Evolutionary conservation across 2,113 vertebrate species (phyloP).

Genomic region (Periophthalmus modestus): DNA sequence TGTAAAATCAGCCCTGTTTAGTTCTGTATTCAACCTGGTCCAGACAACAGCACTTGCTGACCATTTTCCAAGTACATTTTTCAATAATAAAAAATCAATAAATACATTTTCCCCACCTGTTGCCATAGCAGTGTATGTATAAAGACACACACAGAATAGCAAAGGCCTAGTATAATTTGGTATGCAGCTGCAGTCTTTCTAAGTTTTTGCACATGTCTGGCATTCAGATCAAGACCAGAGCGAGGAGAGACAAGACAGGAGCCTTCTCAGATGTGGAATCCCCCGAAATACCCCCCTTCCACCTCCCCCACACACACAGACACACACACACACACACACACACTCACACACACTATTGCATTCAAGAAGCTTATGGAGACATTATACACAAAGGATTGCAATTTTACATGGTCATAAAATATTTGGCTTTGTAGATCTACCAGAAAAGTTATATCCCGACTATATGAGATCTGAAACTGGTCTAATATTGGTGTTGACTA

Average conservation of each 20-base stretch:
- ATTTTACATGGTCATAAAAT: neutral
- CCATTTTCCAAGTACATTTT: neutral
- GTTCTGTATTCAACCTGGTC: too few relatives aligned
- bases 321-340: constrained; percentile 35
- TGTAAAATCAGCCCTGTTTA: too few relatives aligned
- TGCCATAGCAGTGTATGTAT: neutral
- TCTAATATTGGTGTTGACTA: neutral
- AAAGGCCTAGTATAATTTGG: constrained; percentile 47
- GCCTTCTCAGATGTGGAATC: constrained; percentile 74
- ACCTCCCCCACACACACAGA: constrained; percentile 32
- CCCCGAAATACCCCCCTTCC: constrained; percentile 61
- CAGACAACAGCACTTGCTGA: neutral
- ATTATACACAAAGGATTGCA: neutral
- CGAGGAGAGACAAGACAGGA: constrained; percentile 60
- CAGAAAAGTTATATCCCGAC: neutral
- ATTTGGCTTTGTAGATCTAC: neutral
- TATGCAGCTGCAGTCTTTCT: constrained; percentile 73
- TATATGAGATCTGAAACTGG: neutral
- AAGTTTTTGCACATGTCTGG: constrained; percentile 80
- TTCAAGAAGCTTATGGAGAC: neutral
- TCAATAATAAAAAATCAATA: neutral
- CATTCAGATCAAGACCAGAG: constrained; percentile 73
- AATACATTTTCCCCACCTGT: neutral
- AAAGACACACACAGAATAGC: neutral
- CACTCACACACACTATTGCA: constrained; percentile 10